Conservation (phyloP, 1,140 invertebrate genomes). For the Drosophila oshimai region DNA sequence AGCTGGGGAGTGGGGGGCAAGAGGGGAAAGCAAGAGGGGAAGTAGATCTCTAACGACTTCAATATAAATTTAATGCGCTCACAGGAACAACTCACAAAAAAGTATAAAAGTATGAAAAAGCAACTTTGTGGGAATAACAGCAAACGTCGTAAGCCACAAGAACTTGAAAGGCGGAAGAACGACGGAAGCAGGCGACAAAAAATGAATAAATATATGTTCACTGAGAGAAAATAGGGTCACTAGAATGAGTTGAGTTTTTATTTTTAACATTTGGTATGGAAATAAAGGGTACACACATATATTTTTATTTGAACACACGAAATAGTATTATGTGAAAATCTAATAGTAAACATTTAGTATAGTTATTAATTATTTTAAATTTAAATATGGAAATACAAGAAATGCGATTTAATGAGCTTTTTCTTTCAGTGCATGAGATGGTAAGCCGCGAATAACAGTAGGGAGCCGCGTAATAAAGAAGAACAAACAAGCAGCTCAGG, state of each 20-base stretch:
- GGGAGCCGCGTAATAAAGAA: conserved; percentile 20
- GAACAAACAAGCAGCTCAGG: conserved; percentile 31
- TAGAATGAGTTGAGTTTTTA: neutral
- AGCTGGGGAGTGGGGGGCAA: neutral
- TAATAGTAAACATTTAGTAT: too few species aligned
- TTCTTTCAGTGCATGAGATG: neutral
- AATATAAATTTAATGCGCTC: conserved; percentile 39
- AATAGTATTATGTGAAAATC: too few species aligned
- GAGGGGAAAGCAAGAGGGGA: neutral
- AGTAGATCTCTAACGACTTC: conserved; percentile 14
- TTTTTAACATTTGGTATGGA: too few species aligned
- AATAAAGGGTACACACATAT: too few species aligned
- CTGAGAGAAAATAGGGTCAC: neutral
- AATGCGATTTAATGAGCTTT: neutral
- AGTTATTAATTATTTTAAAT: too few species aligned
- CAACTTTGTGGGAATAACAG: conserved; percentile 58
- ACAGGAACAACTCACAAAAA: conserved; percentile 4
- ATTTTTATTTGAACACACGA: too few species aligned
- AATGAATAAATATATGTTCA: conserved; percentile 25
- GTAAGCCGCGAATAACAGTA: conserved; percentile 14
- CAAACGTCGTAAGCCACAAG: conserved; percentile 56
- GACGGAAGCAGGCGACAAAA: conserved; percentile 59
- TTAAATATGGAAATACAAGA: too few species aligned
- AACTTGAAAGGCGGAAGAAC: conserved; percentile 45
- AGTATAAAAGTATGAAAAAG: conserved; percentile 11